Conservation (phyloP, 2,888 invertebrate genomes). For the Chromoteleia sp. region DNA sequence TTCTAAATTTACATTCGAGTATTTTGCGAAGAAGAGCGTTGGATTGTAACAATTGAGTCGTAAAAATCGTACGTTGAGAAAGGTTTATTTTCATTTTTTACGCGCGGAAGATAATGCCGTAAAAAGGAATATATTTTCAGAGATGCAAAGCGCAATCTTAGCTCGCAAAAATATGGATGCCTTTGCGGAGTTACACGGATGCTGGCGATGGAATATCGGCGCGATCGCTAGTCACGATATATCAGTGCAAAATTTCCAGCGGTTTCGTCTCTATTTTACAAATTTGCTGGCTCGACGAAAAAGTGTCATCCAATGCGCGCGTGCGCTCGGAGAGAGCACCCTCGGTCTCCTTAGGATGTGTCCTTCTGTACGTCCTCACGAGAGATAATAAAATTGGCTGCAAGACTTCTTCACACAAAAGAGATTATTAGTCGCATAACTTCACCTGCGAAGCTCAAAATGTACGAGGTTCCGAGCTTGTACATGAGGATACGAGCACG, state of each 20-base stretch:
- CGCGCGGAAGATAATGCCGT: constrained; percentile 7
- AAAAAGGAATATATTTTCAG: constrained; percentile 41
- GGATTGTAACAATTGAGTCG: constrained; percentile 50
- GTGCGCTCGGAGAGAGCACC: too few species aligned
- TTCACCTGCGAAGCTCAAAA: constrained; percentile 40
- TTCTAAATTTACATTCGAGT: constrained; percentile 30
- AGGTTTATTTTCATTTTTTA: constrained; percentile 47
- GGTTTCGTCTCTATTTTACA: constrained; percentile 52
- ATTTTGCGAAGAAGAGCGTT: constrained; percentile 26
- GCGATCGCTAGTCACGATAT: constrained; percentile 50
- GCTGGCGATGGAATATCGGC: constrained; percentile 48
- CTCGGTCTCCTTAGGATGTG: constrained; percentile 27
- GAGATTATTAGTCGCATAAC: constrained; percentile 54
- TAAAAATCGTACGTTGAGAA: constrained; percentile 40
- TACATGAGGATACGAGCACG: constrained; percentile 18
- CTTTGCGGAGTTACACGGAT: constrained; percentile 5
- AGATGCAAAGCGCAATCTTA: constrained; percentile 59
- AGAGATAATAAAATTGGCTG: constrained; percentile 60
- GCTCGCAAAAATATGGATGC: constrained; percentile 54
- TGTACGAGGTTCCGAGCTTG: constrained; percentile 38
- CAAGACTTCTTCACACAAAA: constrained; percentile 43
- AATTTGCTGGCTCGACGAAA: constrained; percentile 61
- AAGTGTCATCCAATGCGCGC: constrained; percentile 33
- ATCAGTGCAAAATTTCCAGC: constrained; percentile 54
- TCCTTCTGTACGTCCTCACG: constrained; percentile 41